Percentiles rank a stretch among this genome's conserved stretches.
These are phyloP conservation scores for Monodelphis domestica DNA, from an alignment of 2,797 vertebrate species.

Conservation along the genomic window DNA sequence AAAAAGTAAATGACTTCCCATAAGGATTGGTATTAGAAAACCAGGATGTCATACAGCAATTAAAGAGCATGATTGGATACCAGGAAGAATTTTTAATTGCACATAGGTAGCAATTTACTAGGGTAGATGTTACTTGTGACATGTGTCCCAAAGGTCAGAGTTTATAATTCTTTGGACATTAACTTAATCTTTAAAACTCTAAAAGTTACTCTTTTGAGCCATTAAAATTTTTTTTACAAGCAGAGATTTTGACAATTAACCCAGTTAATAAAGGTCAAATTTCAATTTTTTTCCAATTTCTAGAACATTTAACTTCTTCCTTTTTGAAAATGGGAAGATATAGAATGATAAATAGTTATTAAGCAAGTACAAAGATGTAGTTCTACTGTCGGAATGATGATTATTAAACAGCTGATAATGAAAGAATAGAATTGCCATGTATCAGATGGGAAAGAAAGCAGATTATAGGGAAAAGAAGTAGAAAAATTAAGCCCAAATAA, in stretches of 20 bases:
- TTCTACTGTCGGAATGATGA: slow-evolving; percentile 80
- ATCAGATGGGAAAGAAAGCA: slow-evolving; percentile 72
- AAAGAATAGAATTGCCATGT: slow-evolving; percentile 67
- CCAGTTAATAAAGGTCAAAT: slow-evolving; percentile 91
- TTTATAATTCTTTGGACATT: slow-evolving; percentile 87
- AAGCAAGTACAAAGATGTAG: slow-evolving; percentile 81
- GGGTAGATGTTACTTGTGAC: slow-evolving; percentile 84
- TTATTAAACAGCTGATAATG: slow-evolving; percentile 73
- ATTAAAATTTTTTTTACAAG: slow-evolving; percentile 89
- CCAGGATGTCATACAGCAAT: slow-evolving; percentile 82
- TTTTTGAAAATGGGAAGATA: slow-evolving; percentile 87
- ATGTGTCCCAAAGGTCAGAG: slow-evolving; percentile 88
- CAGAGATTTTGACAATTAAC: slow-evolving; percentile 90
- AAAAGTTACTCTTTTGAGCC: slow-evolving; percentile 88
- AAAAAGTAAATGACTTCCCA: slow-evolving; percentile 20
- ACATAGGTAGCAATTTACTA: slow-evolving; percentile 86
- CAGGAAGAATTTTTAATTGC: slow-evolving; percentile 85
- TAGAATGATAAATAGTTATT: slow-evolving; percentile 87
- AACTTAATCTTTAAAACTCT: slow-evolving; percentile 86
- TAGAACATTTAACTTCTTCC: slow-evolving; percentile 87
- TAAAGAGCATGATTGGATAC: slow-evolving; percentile 85
- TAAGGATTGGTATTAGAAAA: slow-evolving; percentile 71
- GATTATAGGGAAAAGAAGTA: slow-evolving; percentile 58
- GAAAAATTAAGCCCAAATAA: slow-evolving; percentile 65
- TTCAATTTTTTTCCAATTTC: slow-evolving; percentile 89